Base-by-base conservation (phyloP, 2,113 vertebrate species). In the Cromileptes altivelis region DNA sequence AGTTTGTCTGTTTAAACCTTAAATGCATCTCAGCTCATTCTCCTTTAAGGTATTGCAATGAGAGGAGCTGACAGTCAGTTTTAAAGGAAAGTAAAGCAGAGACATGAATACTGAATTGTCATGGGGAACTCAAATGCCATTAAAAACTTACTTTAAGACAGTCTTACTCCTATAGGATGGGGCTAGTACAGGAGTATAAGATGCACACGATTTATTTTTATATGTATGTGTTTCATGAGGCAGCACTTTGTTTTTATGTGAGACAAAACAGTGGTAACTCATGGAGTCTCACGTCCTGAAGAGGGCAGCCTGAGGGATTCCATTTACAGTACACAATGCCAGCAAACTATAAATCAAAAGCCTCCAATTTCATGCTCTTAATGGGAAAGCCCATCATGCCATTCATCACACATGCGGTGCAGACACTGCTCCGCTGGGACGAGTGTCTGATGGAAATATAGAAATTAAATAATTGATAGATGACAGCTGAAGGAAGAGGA, bases 291-390 rank as follows among this genome's bases (percentile, higher is more conserved):
- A 2, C 11, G 49, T 70, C 62, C 62, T 77, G 55, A 33, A 60
- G 67, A 82, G 75, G 70, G 63, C 63, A 75, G 60, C 58, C 69
- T 55, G 53, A 80, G 76, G 57, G 85, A 88, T 85, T 65, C 70
- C 77, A 78, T 86, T 85, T 74, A 75, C 17, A 67, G 85, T 53
- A 37, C 55, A 55, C 56, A 81, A 67, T 37, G 45, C 19, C 78
- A 64, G 63, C 69, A 85, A 81, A 80, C 70, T 70, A 61, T 88
- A 80, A 86, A 89, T 91, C 89, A 84, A 72, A 64, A 82, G 53
- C 72, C 47, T 84, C 64, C 68, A 69, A 45, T 84, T 64, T 70
- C 25, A 71, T 76, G 53, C 49, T 75, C 50, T 50, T 90, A 88
- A 85, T 89, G 58, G 50, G 57, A 76, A 74, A 83, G 50, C 1